Base-by-base conservation (phyloP, 2,888 invertebrate species). In the Drosophila picticornis region DNA sequence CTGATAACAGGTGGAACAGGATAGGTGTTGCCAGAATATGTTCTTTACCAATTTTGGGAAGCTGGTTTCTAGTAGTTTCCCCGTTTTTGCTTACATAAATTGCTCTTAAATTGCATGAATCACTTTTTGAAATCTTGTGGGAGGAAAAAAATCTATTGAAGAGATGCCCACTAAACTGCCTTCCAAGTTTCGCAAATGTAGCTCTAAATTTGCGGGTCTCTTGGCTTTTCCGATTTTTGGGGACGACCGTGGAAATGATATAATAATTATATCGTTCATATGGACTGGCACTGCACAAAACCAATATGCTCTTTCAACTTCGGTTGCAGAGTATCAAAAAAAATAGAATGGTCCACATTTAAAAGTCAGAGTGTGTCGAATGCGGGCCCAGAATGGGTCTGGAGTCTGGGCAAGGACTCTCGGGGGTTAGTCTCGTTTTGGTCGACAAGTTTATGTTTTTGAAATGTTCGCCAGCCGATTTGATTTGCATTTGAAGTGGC, bases 401-500 rank as follows among this genome's bases (percentile, higher is more conserved):
- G 59, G 59, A 63, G 67, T 61, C 22, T 48, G 48, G 38, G 38
- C n/a, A 46, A 29, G 22, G 32, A 38, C 40, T 70, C 46, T 48
- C 5, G 29, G 55, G 64, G 65, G 31, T 34, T 43, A 48, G 43
- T 29, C n/a, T 36, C 46, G 22, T 7, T 36, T 32, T 36, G 76
- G 70, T 76, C 65, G 80, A 71, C 74, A 80, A 77, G 77, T 80
- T 80, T 77, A 73, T 80, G 76, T 75, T 81, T 81, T 78, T 68
- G 68, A 75, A 74, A 69, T 75, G 75, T 61, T 48, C 65, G 53
- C 43, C 68, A 52, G 73, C 69, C 58, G 75, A 75, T 76, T 76
- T 81, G 87, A 86, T 86, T 86, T 86, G 88, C 85, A 85, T 88
- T 85, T 83, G 65, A 74, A 68, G 76, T 77, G 66, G 73, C 75